Base-by-base conservation (phyloP, 1,140 invertebrate genomes). In the Calephelis nemesis region DNA sequence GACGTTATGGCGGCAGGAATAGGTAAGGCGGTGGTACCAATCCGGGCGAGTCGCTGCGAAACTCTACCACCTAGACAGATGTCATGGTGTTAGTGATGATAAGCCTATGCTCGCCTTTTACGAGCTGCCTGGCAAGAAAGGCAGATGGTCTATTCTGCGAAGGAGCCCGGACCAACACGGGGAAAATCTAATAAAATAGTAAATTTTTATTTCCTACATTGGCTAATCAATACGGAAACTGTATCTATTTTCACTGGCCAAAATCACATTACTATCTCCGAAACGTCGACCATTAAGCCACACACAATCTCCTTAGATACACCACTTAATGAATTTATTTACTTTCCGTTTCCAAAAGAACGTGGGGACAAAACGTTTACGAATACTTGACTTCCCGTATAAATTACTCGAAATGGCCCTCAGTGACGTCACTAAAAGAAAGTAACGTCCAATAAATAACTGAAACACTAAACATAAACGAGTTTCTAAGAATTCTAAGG, bases 321-420 rank as follows among this genome's bases (percentile, higher is more conserved):
- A 54, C 50, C 50, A 54, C 50, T 54, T 54, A 54, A 54, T 54
- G 50, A 54, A 54, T 54, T 54, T 54, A 54, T 52, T 52, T 15
- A 19, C 50, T 52, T 52, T 52, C 50, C 50, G 15, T 19, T 52
- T 52, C 13, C 50, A 52, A 19, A 15, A 9, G 50, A 15, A 52
- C 50, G 50, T 52, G 50, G 50, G 50, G 15, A 19, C 50, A 54
- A 54, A 54, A 54, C 50, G 50, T 15, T 52, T 52, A 52, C 50
- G 13, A 52, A 15, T 52, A 52, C 13, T 52, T 52, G n/a, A 15
- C 13, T 52, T 52, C 50, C 13, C 50, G 15, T 52, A 52, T 52
- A 15, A 52, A 52, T 52, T 52, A 52, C 50, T 15, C 50, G 15
- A 52, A 52, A 19, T 9, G 50, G 50, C 50, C 50, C 15, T 52